phyloP scores from a whole-genome alignment of 2,888 invertebrate genomes.

The Eupeodes luniger region DNA sequence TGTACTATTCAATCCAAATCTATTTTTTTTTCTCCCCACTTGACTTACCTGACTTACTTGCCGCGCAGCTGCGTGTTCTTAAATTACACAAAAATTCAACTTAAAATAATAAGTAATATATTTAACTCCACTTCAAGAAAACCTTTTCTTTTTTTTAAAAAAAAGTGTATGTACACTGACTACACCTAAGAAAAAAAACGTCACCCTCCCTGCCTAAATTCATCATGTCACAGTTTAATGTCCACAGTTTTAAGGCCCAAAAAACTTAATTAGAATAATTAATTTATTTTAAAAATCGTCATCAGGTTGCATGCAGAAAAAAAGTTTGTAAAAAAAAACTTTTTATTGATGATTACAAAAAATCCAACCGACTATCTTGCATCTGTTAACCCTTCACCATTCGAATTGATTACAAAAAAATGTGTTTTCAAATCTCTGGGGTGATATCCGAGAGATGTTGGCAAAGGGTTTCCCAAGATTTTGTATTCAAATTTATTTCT shows the following conservation, averaged over 20 bases:
- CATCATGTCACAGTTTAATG: constrained; percentile 46
- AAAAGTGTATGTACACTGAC: constrained; percentile 7
- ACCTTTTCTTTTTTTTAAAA: constrained; percentile 24
- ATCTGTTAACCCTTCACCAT: constrained; percentile 71
- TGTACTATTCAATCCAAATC: constrained; percentile 47
- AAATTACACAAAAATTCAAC: constrained; percentile 53
- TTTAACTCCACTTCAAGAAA: constrained; percentile 26
- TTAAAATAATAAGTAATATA: constrained; percentile 34
- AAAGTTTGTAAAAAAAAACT: constrained; percentile 23
- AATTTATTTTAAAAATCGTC: constrained; percentile 68
- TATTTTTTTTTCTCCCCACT: constrained; percentile 62
- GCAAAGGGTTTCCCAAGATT: constrained; percentile 57
- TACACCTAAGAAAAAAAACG: constrained; percentile 47
- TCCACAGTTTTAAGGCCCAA: constrained; percentile 50
- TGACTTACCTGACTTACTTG: constrained; percentile 41
- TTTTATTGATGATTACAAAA: constrained; percentile 27
- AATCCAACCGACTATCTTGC: constrained; percentile 25
- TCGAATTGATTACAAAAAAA: constrained; percentile 24
- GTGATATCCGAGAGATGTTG: constrained; percentile 44
- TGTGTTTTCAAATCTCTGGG: constrained; percentile 48
- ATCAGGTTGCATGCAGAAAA: constrained; percentile 29
- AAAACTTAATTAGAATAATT: constrained; percentile 76
- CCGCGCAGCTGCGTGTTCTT: constrained; percentile 68
- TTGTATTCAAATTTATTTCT: constrained; percentile 53
- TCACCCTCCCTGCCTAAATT: constrained; percentile 51